These are phyloP conservation scores for Apodemus speciosus DNA, from an alignment of 2,113 vertebrate genomes.

Conservation along the genomic window DNA sequence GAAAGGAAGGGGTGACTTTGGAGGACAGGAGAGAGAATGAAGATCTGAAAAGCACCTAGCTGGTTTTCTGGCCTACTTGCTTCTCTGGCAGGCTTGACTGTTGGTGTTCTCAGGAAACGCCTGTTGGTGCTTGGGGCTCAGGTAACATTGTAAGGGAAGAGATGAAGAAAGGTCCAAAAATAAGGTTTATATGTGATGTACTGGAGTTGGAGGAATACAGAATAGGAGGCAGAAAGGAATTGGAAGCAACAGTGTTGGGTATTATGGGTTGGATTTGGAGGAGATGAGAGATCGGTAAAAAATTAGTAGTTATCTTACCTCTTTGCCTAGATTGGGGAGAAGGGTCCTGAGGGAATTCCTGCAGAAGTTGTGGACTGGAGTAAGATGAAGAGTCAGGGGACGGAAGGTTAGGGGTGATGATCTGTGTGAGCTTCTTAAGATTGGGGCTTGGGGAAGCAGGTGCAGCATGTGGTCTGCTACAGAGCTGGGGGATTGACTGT, in stretches of 20 bases:
- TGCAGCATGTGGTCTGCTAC: background rate
- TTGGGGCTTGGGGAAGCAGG: accelerated
- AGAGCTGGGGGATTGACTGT: background rate
- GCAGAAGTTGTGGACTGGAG: background rate
- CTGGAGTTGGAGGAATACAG: background rate
- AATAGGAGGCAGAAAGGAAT: background rate
- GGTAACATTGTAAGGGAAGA: background rate
- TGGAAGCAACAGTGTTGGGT: background rate
- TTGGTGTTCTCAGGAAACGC: background rate
- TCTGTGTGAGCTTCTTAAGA: background rate
- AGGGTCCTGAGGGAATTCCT: background rate
- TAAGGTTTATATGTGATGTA: accelerated
- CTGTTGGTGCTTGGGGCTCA: background rate
- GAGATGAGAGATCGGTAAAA: background rate
- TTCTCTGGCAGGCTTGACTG: background rate
- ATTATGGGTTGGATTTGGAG: background rate
- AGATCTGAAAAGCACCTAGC: background rate
- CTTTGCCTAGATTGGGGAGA: background rate
- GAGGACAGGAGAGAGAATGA: background rate
- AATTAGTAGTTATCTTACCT: background rate
- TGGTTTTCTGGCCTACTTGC: background rate
- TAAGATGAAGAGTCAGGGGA: background rate
- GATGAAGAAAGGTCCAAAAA: background rate
- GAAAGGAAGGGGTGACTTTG: background rate
- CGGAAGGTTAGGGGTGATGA: background rate